Conservation (phyloP, 2,888 invertebrate genomes). For the Tuberolachnus salignus region DNA sequence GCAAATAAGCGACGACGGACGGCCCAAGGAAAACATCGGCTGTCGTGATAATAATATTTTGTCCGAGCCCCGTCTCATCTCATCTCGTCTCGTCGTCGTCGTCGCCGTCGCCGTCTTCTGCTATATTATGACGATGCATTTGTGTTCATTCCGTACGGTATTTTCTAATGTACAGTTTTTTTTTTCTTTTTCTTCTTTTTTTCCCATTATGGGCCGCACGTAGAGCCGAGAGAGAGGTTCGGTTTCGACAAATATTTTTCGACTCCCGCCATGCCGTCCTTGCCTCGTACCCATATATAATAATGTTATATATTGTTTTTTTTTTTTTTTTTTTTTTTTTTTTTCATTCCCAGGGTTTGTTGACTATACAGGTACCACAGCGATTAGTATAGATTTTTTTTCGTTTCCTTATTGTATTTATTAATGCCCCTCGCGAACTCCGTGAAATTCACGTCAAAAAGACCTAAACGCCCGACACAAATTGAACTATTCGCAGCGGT, state of each 20-base stretch:
- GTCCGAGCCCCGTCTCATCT: no score
- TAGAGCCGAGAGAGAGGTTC: background rate
- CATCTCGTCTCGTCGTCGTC: background rate
- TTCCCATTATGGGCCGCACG: slow-evolving; percentile 25
- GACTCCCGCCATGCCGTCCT: slow-evolving; percentile 10
- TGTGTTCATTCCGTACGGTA: background rate
- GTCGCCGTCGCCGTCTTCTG: no score
- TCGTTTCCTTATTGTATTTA: no score
- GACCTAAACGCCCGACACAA: no score
- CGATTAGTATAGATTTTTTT: no score
- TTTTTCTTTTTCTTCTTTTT: slow-evolving; percentile 4
- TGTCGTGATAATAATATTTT: slow-evolving; percentile 36
- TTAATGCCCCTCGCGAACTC: no score
- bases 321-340: background rate
- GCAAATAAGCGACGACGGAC: slow-evolving; percentile 43
- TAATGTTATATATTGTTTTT: slow-evolving; percentile 23
- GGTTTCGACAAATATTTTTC: slow-evolving; percentile 41
- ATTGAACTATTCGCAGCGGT: no score
- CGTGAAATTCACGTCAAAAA: no score
- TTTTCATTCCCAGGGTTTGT: background rate
- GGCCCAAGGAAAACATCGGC: slow-evolving; percentile 41
- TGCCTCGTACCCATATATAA: background rate
- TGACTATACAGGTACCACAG: no score
- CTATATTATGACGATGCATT: slow-evolving; percentile 37
- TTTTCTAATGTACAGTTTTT: slow-evolving; percentile 7